A percentile compares a stretch with the other conserved stretches of the same genome.
These are phyloP conservation scores for Nannobrachium achirus DNA, from an alignment of 2,113 vertebrate species.

Conservation along the genomic window DNA sequence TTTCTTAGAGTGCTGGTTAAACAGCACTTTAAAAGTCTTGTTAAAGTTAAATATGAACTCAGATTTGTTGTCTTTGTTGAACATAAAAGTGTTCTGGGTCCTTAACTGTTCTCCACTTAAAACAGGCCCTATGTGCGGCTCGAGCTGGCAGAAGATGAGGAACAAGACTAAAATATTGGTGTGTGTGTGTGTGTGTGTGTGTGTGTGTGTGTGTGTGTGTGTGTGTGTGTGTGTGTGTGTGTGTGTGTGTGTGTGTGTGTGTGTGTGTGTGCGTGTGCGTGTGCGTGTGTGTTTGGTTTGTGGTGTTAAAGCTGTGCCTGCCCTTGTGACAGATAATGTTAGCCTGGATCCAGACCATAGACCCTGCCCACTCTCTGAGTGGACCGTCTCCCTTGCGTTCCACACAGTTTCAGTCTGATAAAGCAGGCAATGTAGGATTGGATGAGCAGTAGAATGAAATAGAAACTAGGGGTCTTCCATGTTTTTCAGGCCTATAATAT, in stretches of 20 bases:
- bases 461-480: no score
- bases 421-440: background rate
- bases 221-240: no score
- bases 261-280: no score
- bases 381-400: no score
- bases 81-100: constrained; percentile 3
- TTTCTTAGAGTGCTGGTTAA: background rate
- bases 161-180: background rate
- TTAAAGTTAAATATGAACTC: constrained; percentile 39
- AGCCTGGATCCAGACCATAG: no score
- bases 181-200: constrained; percentile 1
- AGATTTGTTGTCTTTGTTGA: constrained; percentile 12
- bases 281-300: no score
- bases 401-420: no score
- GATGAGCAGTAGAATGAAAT: background rate
- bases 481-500: no score
- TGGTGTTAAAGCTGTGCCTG: background rate
- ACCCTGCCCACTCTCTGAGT: no score
- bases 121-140: background rate
- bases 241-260: no score
- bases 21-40: background rate
- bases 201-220: background rate
- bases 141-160: background rate
- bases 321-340: no score
- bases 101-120: background rate